Conservation (phyloP, 2,797 vertebrate species). For the Sandelia bainsii region DNA sequence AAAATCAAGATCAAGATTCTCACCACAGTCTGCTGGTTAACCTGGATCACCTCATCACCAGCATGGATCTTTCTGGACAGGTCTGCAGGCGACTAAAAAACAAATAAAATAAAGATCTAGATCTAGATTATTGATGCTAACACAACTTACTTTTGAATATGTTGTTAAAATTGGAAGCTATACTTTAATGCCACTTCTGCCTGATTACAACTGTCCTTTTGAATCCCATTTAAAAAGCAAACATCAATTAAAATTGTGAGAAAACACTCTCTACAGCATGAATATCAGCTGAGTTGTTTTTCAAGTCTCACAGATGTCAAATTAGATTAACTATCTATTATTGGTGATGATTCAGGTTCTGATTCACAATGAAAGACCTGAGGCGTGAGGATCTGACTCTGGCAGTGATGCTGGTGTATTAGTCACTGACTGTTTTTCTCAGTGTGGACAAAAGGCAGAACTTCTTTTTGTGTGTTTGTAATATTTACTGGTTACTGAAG, state of each 20-base stretch:
- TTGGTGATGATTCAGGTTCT: constrained; percentile 72
- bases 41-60: constrained; percentile 96
- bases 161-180: neutral
- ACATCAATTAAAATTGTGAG: constrained; percentile 30
- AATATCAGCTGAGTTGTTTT: constrained; percentile 52
- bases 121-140: neutral
- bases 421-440: constrained; percentile 65
- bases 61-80: constrained; percentile 93
- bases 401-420: constrained; percentile 50
- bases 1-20: constrained; percentile 59
- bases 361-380: constrained; percentile 64
- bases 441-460: constrained; percentile 43
- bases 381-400: constrained; percentile 63
- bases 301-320: constrained; percentile 58
- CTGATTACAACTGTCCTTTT: neutral
- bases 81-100: constrained; percentile 92
- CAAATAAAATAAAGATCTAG: constrained; percentile 3
- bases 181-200: neutral
- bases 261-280: constrained; percentile 16
- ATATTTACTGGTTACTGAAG: constrained; percentile 13
- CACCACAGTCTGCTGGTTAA: constrained; percentile 95
- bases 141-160: neutral
- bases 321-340: constrained; percentile 65
- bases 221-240: constrained; percentile 4
- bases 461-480: constrained; percentile 37